Percentiles rank a stretch among this genome's conserved stretches.
These are phyloP conservation scores for Ectropis grisescens DNA, from an alignment of 1,140 invertebrate genomes.

Conservation along the genomic window DNA sequence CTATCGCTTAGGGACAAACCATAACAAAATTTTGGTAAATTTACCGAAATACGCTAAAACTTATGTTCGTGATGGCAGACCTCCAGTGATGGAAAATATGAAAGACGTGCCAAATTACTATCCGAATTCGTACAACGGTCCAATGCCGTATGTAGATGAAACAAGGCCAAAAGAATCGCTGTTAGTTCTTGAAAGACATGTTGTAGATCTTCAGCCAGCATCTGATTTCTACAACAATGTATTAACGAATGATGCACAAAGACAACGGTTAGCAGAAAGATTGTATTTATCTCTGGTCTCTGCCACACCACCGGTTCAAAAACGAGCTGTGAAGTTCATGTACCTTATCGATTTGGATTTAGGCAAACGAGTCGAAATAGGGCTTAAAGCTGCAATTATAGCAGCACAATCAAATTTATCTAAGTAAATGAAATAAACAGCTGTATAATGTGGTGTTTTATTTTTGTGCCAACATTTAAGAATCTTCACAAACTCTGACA, in stretches of 20 bases:
- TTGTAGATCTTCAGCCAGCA: constrained; percentile 87
- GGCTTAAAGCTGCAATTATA: background rate
- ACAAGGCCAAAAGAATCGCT: constrained; percentile 38
- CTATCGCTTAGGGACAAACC: constrained; percentile 88
- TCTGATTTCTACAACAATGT: constrained; percentile 83
- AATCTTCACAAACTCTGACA: no score
- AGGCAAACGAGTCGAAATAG: constrained; percentile 7
- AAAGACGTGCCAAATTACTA: constrained; percentile 90
- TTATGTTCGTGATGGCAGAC: constrained; percentile 88
- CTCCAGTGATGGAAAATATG: constrained; percentile 73
- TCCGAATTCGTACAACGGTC: constrained; percentile 91
- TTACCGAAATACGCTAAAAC: constrained; percentile 82
- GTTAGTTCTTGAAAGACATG: constrained; percentile 54
- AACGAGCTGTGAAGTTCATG: constrained; percentile 15
- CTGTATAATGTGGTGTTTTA: no score
- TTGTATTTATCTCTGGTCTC: constrained; percentile 74
- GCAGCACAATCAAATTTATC: no score
- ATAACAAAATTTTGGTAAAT: constrained; percentile 88
- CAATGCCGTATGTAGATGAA: constrained; percentile 66
- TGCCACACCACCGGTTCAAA: constrained; percentile 12
- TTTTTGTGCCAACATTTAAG: no score
- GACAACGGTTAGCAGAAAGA: constrained; percentile 78
- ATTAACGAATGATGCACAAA: constrained; percentile 74
- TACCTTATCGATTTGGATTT: constrained; percentile 17
- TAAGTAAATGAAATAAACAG: no score